These are phyloP conservation scores for Microtus pennsylvanicus DNA, from an alignment of 2,113 vertebrate species.

Conservation along the genomic window DNA sequence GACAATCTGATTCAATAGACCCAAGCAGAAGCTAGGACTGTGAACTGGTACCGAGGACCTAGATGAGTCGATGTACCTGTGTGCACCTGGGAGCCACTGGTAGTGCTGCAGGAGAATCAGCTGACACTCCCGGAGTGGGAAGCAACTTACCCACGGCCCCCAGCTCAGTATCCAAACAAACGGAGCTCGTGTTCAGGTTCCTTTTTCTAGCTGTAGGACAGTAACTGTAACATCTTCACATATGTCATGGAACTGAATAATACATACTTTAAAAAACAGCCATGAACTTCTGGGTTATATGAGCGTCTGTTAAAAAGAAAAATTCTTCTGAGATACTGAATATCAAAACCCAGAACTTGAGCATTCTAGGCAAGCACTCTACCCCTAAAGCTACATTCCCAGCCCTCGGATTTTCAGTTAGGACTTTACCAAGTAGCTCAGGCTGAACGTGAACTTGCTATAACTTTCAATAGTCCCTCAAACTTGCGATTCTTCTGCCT, in stretches of 20 bases:
- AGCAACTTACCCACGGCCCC: neutral
- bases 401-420: neutral
- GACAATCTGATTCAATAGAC: slow-evolving; percentile 7
- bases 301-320: slow-evolving; percentile 23
- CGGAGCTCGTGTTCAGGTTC: neutral
- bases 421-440: neutral
- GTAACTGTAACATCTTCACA: neutral
- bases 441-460: neutral
- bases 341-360: neutral
- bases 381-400: neutral
- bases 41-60: neutral
- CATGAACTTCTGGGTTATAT: slow-evolving; percentile 27
- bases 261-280: neutral
- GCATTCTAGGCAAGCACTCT: too few species aligned
- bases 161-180: neutral
- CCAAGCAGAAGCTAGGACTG: neutral
- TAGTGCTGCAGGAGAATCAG: neutral
- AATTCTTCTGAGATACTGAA: neutral
- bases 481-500: neutral
- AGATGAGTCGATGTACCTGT: neutral
- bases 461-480: neutral
- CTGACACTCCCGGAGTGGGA: neutral
- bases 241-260: slow-evolving; percentile 19
- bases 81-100: neutral
- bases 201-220: neutral